Base-by-base conservation (phyloP, 2,888 invertebrate species). In the Hypolimnas misippus region DNA sequence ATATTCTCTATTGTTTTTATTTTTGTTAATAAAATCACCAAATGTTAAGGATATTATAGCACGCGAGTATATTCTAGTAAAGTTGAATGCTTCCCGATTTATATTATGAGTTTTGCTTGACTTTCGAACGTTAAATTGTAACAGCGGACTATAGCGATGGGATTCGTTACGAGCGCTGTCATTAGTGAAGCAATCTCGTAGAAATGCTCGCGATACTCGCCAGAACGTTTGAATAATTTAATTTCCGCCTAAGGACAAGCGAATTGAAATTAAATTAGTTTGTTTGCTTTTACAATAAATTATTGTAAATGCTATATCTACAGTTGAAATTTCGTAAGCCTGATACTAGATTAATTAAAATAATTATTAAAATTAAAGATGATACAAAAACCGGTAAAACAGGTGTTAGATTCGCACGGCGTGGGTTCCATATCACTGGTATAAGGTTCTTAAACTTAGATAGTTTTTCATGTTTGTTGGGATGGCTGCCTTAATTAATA, bases 151-250 rank as follows among this genome's bases (percentile, higher is more conserved):
- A 53, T 53, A 31, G 31, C 54, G 40, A 55, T 40, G 60, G 49
- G 54, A 55, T 38, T 61, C 54, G 31, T 61, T 54, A 46, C 40
- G 29, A 51, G 40, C 52, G 29, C 49, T 19, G 54, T 60, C 46
- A 64, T 61, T 68, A 72, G 65, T 71, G 69, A 73, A 75, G 67
- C 73, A 76, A 73, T 76, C 75, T 70, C 71, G 74, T 72, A 67
- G 68, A 68, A 69, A 66, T 70, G 61, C 35, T 61, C 40, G 38
- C 71, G 73, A 74, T 73, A 75, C 65, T 75, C 71, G 52, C 46
- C 51, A 38, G 70, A 76, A 75, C 77, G 73, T 69, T 71, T 68
- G 70, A 81, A 77, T 81, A 73, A 80, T 79, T 81, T 78, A 76
- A 84, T 83, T 82, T 82, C 73, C 77, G 75, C 62, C 65, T 63